A percentile compares a stretch with the other conserved stretches of the same genome.
phyloP scores from a whole-genome alignment of 2,797 vertebrate genomes.

The Astyanax mexicanus region DNA sequence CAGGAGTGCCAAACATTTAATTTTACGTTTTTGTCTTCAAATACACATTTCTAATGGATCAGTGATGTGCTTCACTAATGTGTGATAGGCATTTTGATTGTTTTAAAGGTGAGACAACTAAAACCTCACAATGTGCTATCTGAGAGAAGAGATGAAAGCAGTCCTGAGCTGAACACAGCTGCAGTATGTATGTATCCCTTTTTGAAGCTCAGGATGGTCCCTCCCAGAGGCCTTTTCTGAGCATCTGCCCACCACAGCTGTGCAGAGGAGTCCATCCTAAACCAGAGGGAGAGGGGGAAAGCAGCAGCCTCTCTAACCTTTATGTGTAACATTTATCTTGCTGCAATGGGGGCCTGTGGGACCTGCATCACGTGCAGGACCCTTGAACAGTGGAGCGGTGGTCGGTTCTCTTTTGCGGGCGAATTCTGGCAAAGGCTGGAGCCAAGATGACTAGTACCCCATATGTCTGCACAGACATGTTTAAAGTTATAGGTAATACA shows the following conservation, averaged over 20 bases:
- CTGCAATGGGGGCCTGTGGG: slow-evolving; percentile 24
- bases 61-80: too few species aligned
- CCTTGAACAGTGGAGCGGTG: slow-evolving; percentile 7
- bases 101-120: slow-evolving; percentile 21
- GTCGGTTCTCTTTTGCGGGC: slow-evolving; percentile 1
- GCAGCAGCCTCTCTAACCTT: slow-evolving; percentile 54
- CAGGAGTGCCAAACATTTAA: too few species aligned
- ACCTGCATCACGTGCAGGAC: slow-evolving; percentile 30
- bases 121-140: background rate
- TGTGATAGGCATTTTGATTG: background rate
- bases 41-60: too few species aligned
- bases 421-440: slow-evolving; percentile 26
- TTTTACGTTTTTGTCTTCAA: too few species aligned
- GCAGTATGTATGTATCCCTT: slow-evolving; percentile 11
- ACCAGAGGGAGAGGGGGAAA: slow-evolving; percentile 53
- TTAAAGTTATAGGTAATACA: too few species aligned
- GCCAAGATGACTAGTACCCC: slow-evolving; percentile 8
- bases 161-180: slow-evolving; percentile 33
- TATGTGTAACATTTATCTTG: slow-evolving; percentile 42
- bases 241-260: slow-evolving; percentile 81
- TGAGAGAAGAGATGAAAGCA: slow-evolving; percentile 41
- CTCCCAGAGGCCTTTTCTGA: slow-evolving; percentile 51
- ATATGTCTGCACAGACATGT: too few species aligned
- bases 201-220: slow-evolving; percentile 50
- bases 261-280: slow-evolving; percentile 64